A percentile compares a stretch with the other conserved stretches of the same genome.
Evolutionary conservation across 2,797 vertebrate genomes (phyloP).

Genomic region (Simalia tracyae): DNA sequence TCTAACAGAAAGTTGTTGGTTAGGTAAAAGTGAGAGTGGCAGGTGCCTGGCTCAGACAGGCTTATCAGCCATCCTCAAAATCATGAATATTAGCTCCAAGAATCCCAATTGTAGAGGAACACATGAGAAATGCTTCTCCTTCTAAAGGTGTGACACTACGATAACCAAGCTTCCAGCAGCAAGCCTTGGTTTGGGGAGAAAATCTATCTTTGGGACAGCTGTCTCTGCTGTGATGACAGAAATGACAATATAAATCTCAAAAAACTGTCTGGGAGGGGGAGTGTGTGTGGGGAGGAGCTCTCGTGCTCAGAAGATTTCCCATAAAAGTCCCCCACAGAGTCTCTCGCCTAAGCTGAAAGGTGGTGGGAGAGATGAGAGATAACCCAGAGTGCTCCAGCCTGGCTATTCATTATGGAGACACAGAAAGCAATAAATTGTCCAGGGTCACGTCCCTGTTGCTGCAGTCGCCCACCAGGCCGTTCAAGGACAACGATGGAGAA

Average conservation of each 20-base stretch:
- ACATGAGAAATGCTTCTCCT: neutral
- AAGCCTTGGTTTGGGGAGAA: neutral
- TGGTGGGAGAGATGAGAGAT: neutral
- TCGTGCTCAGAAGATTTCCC: too few species aligned
- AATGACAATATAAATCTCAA: neutral
- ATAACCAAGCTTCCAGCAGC: neutral
- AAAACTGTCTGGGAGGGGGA: neutral
- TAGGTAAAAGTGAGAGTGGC: neutral
- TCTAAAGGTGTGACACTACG: too few species aligned
- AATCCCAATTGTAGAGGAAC: neutral
- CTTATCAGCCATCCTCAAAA: neutral
- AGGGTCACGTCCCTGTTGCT: neutral
- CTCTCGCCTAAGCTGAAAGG: neutral
- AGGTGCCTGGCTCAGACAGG: neutral
- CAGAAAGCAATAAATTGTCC: neutral
- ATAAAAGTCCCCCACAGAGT: neutral
- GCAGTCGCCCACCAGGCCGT: neutral
- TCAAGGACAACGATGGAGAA: slow-evolving; percentile 16
- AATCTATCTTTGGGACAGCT: neutral
- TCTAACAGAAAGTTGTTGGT: neutral
- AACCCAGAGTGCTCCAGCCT: neutral
- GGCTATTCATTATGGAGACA: neutral
- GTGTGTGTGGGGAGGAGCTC: too few species aligned
- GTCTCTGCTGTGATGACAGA: neutral
- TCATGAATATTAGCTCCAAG: neutral